These are phyloP conservation scores for Magallana ariakensis DNA, from an alignment of 1,140 invertebrate species.

Conservation along the genomic window DNA sequence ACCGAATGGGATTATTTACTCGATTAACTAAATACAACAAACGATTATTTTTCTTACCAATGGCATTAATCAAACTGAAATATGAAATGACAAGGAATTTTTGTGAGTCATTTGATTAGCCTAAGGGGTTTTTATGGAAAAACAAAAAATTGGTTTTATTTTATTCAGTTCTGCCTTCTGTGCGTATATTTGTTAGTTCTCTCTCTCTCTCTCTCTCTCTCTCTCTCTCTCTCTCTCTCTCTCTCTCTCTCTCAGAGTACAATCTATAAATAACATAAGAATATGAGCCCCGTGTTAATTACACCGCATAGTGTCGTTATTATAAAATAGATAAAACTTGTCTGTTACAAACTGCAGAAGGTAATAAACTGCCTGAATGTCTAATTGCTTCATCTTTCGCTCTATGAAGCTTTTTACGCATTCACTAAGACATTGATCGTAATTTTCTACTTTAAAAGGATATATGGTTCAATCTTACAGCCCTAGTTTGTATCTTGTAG, in stretches of 20 bases:
- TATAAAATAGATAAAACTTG: background rate
- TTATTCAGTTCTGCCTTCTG: too few species aligned
- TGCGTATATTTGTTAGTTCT: too few species aligned
- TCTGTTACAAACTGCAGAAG: background rate
- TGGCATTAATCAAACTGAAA: background rate
- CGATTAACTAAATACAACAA: background rate
- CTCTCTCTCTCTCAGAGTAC: too few species aligned
- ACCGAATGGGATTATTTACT: background rate
- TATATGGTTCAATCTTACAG: background rate
- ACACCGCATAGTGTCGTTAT: too few species aligned
- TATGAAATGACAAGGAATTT: too few species aligned
- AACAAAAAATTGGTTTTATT: too few species aligned
- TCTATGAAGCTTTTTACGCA: background rate
- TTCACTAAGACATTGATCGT: background rate
- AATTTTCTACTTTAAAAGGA: slow-evolving; percentile 1
- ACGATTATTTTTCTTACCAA: background rate
- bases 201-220: too few species aligned
- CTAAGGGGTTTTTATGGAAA: too few species aligned
- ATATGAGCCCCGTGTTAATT: too few species aligned
- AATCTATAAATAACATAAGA: too few species aligned
- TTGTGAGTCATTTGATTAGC: too few species aligned
- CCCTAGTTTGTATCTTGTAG: background rate
- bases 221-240: too few species aligned
- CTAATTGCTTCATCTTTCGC: background rate
- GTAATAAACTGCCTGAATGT: background rate